Base-by-base conservation (phyloP, 2,797 vertebrate species). In the Gymnopithys bicolor region DNA sequence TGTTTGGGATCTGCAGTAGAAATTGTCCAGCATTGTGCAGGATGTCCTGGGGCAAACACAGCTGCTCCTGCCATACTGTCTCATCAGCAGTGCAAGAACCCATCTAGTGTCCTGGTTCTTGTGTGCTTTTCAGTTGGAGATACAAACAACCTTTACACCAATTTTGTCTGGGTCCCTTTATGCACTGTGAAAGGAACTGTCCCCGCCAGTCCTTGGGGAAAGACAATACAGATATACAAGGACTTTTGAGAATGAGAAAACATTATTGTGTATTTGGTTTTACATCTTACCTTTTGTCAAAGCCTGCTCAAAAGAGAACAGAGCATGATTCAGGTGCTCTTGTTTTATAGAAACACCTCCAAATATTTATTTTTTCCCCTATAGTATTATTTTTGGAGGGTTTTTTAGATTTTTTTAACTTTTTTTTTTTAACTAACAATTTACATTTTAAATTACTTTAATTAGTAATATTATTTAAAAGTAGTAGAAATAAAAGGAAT, bases 101-200 rank as follows among this genome's bases (percentile, higher is more conserved):
- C 53, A 19, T 23, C 27, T 17, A 6, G 5, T 52, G 41, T 69
- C n/a, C 39, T 80, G 30, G 19, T 37, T 32, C 16, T 45, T 63
- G 14, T 7, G 14, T 11, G 15, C 25, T 35, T 69, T 43, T 70
- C n/a, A 33, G 17, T 15, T 18, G 53, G 56, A 94, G 15, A 60
- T 1, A 0, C 24, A 75, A 78, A 55, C 2, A 28, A 70, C 5
- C 5, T 52, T 76, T 43, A 59, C 10, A 7, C 19, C 16, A 48
- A 11, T 64, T 70, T 13, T 58, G 15, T 13, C 53, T 69, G 19
- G 16, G 60, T 64, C 37, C 10, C 59, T 67, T 64, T 5, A 37
- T 5, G 19, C 5, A 15, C 14, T 11, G 1, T 22, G n/a, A 71
- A 70, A 10, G 24, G 11, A 74, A 48, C 2, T 0, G 0, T 14